Evolutionary conservation across 2,888 invertebrate genomes (phyloP), one percentile per base, ranked within the genome.

Genomic region (Nebria brevicollis): DNA sequence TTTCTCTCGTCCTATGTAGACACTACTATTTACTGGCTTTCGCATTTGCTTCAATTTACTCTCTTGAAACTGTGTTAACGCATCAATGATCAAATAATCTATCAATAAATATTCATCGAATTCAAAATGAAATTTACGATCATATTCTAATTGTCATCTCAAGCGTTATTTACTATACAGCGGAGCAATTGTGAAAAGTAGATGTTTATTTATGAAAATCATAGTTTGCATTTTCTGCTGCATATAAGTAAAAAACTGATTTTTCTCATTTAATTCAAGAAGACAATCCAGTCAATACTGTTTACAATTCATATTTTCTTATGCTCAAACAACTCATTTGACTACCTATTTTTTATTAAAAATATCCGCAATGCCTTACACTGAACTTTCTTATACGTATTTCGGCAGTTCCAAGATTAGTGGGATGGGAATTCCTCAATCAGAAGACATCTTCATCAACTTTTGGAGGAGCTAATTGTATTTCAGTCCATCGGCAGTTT

Each of bases 61-160:
- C 75, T 68, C 54, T 54, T 75, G 75, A 73, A 75, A 64, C 80
- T 64, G 80, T 80, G 75, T 75, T 80, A 80, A 80, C 80, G 80
- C 80, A 80, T 80, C 75, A 75, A 65, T 73, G 80, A 68, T 80
- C 80, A 80, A 80, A 54, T 54, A 54, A 80, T 80, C 80, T 80
- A 80, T 80, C 80, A 75, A 80, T 80, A 80, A 80, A 80, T 80
- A 80, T 80, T 80, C 80, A 80, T 80, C 80, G 80, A 80, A 80
- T 80, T 80, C 75, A 80, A 54, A 80, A 80, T 70, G 80, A 80
- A 80, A 80, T 80, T 66, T 74, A 70, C 75, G 64, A 75, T 66
- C 25, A 66, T n/a, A 25, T 66, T 66, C 66, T 66, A 66, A 66
- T 66, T 66, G 66, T 25, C 66, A 66, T 66, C 54, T 54, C 54